Evolutionary conservation across 2,888 invertebrate genomes (phyloP), one percentile per base, ranked within the genome.

Genomic region (Herminia tarsipennalis): DNA sequence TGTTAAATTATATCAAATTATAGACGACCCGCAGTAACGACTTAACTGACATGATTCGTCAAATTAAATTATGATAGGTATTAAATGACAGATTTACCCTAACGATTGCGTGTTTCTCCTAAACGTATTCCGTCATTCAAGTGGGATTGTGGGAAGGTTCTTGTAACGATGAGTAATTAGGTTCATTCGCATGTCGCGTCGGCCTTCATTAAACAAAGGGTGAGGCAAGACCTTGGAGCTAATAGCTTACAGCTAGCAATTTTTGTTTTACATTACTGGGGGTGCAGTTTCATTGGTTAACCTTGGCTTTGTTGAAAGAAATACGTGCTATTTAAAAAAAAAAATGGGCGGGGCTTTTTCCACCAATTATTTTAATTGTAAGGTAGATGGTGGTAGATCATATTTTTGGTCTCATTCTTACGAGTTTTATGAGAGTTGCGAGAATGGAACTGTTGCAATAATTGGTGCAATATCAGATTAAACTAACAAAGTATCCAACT

Each of bases 161-260:
- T 73, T 59, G 57, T 61, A 63, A 66, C 70, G 64, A 61, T 73
- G 72, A 77, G 65, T 78, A 73, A 77, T 77, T 70, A 66, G 57
- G 34, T 36, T 33, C 20, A 46, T 54, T 57, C 43, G 59, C 57
- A 58, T 70, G 66, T 63, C 49, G 39, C 44, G 17, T 13, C 36
- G 48, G 62, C 61, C 56, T 70, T 64, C 57, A 66, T 72, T 70
- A 71, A 55, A 44, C 37, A 56, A 66, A 59, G 73, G 78, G 78
- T 66, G 65, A 60, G 73, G 68, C 56, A 16, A 33, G 60, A 34
- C 70, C 73, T 69, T 74, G 62, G 44, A 42, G 22, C 30, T 44
- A 25, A 32, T 25, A 22, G 37, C 50, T 66, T 66, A 72, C 29
- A 63, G 24, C 17, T 33, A 29, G 43, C 66, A 57, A 62, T 44